These are phyloP conservation scores for Zeugodacus cucurbitae DNA, from an alignment of 1,140 invertebrate genomes.

Conservation along the genomic window DNA sequence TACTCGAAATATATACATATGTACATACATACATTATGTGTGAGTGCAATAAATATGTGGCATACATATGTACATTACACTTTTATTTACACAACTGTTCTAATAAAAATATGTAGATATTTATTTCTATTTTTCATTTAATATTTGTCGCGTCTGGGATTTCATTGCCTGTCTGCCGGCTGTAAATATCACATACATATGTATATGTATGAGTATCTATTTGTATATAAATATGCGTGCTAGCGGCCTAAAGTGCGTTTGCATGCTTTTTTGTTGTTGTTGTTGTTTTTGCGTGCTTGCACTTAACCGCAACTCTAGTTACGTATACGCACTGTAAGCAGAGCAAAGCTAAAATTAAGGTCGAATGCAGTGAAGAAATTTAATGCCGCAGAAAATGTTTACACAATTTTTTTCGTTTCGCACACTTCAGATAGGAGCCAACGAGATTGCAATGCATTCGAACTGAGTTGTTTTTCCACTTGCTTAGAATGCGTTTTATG, in stretches of 20 bases:
- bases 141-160: background rate
- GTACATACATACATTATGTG: background rate
- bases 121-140: background rate
- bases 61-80: background rate
- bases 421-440: background rate
- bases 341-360: no score
- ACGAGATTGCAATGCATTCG: no score
- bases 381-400: constrained; percentile 1
- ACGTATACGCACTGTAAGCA: constrained; percentile 33
- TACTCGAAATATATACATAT: background rate
- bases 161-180: constrained; percentile 1
- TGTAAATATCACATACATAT: background rate
- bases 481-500: background rate
- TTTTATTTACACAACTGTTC: background rate
- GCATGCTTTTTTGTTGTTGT: background rate
- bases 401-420: background rate
- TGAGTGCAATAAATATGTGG: no score
- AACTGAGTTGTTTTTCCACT: background rate
- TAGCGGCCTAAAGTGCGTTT: background rate
- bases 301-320: constrained; percentile 18
- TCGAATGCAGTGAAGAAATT: constrained; percentile 2
- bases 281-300: background rate
- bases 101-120: background rate
- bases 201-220: background rate
- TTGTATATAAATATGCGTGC: background rate